Evolutionary conservation across 23 tunicate genomes (phyloP).

Genomic region (Ciona savignyi): DNA sequence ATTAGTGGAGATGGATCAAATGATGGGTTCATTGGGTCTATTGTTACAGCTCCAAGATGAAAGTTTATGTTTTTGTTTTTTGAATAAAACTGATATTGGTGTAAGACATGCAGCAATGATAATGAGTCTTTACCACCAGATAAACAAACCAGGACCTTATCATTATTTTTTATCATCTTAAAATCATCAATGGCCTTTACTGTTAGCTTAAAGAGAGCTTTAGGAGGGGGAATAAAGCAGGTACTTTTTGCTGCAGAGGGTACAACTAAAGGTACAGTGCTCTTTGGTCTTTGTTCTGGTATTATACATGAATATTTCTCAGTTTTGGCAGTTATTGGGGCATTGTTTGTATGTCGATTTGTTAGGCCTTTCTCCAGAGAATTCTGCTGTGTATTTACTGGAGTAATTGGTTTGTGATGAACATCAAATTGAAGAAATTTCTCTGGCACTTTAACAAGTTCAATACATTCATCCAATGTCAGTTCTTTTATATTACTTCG

Average conservation of each 20-base stretch:
- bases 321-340: neutral
- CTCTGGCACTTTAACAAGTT: constrained; percentile 10
- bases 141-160: constrained; percentile 89
- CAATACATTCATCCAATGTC: constrained; percentile 17
- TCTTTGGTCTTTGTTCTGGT: neutral
- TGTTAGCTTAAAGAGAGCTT: constrained; percentile 59
- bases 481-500: constrained; percentile 22
- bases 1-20: constrained; percentile 97
- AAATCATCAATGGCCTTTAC: constrained; percentile 80
- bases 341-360: neutral
- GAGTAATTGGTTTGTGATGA: constrained; percentile 2
- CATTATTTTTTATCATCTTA: constrained; percentile 74
- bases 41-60: constrained; percentile 95
- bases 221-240: no score
- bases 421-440: no score
- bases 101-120: constrained; percentile 64
- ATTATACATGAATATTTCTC: neutral
- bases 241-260: no score
- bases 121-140: constrained; percentile 99
- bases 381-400: neutral
- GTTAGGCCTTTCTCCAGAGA: no score
- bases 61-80: constrained; percentile 53
- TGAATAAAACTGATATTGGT: constrained; percentile 72
- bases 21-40: constrained; percentile 96
- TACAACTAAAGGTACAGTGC: neutral